phyloP scores from a whole-genome alignment of 2,113 vertebrate species.

The Actinemys pallida region DNA sequence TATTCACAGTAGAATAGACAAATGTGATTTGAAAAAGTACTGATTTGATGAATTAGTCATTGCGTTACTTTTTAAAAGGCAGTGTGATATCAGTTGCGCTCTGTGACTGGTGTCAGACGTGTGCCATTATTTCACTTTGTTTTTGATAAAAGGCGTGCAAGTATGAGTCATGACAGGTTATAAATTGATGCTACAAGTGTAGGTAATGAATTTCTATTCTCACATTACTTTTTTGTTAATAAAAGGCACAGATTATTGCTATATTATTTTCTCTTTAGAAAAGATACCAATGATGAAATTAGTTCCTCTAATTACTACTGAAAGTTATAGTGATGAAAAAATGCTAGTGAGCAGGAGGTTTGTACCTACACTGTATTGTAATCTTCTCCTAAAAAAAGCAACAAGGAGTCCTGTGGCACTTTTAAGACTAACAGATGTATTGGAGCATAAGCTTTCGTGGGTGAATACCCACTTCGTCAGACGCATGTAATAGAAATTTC shows the following conservation, averaged over 20 bases:
- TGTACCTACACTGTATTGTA: conserved; percentile 1
- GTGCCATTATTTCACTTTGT: background rate
- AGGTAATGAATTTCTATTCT: background rate
- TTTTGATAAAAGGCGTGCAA: background rate
- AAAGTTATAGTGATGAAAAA: background rate
- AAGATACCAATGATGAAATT: conserved; percentile 32
- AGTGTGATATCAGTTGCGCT: conserved; percentile 1
- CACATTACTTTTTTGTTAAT: conserved; percentile 6
- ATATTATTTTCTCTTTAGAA: background rate
- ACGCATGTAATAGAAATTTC: no score
- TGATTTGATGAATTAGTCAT: background rate
- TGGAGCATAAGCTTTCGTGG: no score
- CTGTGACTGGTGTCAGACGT: background rate
- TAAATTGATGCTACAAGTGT: conserved; percentile 12
- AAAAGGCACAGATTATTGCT: background rate
- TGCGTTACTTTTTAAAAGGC: background rate
- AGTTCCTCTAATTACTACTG: background rate
- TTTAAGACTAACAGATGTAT: no score
- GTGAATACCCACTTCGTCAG: no score
- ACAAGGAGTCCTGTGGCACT: no score
- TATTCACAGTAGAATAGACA: background rate
- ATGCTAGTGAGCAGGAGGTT: background rate
- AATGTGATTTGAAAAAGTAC: background rate
- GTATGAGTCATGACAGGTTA: background rate
- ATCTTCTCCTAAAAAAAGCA: background rate